Percentiles rank a stretch among this genome's conserved stretches.
These are phyloP conservation scores for Craniophora ligustri DNA, from an alignment of 2,888 invertebrate species.

Conservation along the genomic window DNA sequence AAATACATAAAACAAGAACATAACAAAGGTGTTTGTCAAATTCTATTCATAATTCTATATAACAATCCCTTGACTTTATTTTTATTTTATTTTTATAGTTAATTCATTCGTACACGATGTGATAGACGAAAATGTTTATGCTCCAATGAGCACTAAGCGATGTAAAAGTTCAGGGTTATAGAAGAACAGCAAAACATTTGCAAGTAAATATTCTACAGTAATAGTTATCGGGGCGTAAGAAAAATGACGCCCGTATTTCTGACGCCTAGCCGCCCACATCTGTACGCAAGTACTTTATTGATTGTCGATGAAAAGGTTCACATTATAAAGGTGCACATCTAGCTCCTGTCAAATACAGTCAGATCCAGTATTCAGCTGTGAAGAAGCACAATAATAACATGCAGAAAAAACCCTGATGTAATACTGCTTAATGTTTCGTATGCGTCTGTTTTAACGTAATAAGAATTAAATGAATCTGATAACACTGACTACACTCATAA, in stretches of 20 bases:
- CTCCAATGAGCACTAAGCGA: constrained; percentile 12
- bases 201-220: constrained; percentile 1
- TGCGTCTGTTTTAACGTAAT: too few relatives aligned
- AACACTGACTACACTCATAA: too few relatives aligned
- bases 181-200: constrained; percentile 11
- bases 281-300: neutral
- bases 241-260: constrained; percentile 25
- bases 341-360: neutral
- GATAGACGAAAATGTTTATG: constrained; percentile 6
- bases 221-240: constrained; percentile 9
- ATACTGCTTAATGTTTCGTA: too few relatives aligned
- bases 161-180: constrained; percentile 30
- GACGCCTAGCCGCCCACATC: constrained; percentile 40
- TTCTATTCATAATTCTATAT: too few relatives aligned
- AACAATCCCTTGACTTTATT: too few relatives aligned
- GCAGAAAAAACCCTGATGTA: too few relatives aligned
- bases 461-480: too few relatives aligned
- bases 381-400: too few relatives aligned
- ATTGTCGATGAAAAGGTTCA: neutral
- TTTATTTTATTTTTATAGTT: neutral
- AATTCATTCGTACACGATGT: too few relatives aligned
- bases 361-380: neutral
- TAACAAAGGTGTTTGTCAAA: too few relatives aligned
- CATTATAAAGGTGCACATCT: neutral
- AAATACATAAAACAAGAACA: too few relatives aligned